These are phyloP conservation scores for Sebastes fasciatus DNA, from an alignment of 2,113 vertebrate genomes.

Conservation along the genomic window DNA sequence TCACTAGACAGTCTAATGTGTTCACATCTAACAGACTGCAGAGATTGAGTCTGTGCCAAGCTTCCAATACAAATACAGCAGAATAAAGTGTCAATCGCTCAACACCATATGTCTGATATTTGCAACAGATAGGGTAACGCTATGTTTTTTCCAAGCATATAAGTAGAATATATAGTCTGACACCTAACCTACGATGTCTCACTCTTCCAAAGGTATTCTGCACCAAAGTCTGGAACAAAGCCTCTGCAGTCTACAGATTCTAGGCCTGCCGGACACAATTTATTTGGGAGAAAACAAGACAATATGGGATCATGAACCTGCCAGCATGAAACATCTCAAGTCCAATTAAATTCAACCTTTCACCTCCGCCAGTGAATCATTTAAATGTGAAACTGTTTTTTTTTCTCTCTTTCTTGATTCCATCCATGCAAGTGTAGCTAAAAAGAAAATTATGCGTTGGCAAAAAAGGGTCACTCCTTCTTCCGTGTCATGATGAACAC, in stretches of 20 bases:
- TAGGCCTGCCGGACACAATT: neutral
- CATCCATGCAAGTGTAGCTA: too few species aligned
- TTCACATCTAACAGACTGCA: slow-evolving; percentile 39
- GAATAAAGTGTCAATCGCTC: slow-evolving; percentile 6
- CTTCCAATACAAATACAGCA: slow-evolving; percentile 5
- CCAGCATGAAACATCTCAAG: neutral
- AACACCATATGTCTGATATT: slow-evolving; percentile 17
- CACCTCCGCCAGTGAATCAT: neutral
- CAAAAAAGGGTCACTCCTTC: too few species aligned
- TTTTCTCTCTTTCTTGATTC: too few species aligned
- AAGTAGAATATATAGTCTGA: slow-evolving; percentile 14
- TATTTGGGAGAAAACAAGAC: neutral
- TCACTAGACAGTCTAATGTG: slow-evolving; percentile 29
- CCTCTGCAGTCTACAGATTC: neutral
- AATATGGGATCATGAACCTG: neutral
- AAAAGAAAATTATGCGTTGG: too few species aligned
- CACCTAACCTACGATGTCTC: neutral
- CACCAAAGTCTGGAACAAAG: neutral
- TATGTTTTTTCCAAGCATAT: slow-evolving; percentile 3
- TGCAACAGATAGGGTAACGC: neutral
- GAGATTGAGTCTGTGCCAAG: slow-evolving; percentile 14
- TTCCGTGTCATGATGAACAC: too few species aligned
- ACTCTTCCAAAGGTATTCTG: neutral
- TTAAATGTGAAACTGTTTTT: neutral
- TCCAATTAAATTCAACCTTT: neutral